Base-by-base conservation (phyloP, 1,140 invertebrate genomes). In the Caenorhabditis tropicalis region DNA sequence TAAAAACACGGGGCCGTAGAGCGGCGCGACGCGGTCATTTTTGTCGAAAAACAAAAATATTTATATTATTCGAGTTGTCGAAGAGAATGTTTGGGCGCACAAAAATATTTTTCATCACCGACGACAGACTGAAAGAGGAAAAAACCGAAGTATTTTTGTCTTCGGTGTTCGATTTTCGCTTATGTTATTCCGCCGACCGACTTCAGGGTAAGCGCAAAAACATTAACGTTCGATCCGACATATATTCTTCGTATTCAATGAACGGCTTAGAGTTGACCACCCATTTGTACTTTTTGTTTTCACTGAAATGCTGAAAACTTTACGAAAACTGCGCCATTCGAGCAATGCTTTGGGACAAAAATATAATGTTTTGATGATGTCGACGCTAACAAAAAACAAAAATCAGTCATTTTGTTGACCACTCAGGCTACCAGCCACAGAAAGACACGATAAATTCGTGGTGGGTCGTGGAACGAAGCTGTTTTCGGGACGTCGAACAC, bases 311-410 rank as follows among this genome's bases (percentile, higher is more conserved):
- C 16, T 31, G 19, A 24, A 74, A 74, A 12, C 36, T 43, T 74
- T 74, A 43, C 33, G 33, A 43, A 74, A 10, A 46, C 33, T 51
- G 33, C 36, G 65, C 43, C 36, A 36, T 74, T 74, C n/a, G 65
- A 74, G 65, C 65, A 36, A 15, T 46, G 65, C 65, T 12, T 74
- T 21, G 16, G 65, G 36, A 74, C 65, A 74, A 43, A 65, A 74
- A 74, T 74, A 43, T 74, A 43, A 74, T 74, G 65, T 74, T 74
- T 74, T 74, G 65, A 74, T 74, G 65, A 74, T 74, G 65, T 74
- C 65, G 65, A 74, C 65, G n/a, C 65, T 74, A 74, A 74, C 65
- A 74, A 74, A 74, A 74, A 74, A 31, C 27, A 74, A 74, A 65
- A 74, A 74, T 74, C 65, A 74, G 36, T 43, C 65, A 74, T 74